Evolutionary conservation across 2,113 vertebrate genomes (phyloP), one percentile per base, ranked within the genome.

Genomic region (Seriola dumerili): DNA sequence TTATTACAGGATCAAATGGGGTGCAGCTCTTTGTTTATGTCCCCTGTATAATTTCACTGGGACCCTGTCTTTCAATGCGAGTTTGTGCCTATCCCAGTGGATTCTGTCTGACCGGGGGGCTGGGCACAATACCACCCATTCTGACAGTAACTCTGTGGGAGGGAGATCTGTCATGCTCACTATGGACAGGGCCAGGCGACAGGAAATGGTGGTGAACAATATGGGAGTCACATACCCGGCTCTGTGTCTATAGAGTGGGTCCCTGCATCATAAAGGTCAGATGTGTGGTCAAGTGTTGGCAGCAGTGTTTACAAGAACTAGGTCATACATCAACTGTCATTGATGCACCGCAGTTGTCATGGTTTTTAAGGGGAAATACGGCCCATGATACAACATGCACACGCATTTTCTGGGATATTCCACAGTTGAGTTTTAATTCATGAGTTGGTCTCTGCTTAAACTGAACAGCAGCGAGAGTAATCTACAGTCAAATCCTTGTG

Each of bases 141-240:
- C 70, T 71, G 62, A 80, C 61, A 72, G 66, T 61, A 76, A 69
- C 42, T 64, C 71, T 44, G 75, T 80, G 61, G 84, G 76, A 72
- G 76, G 63, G 38, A 61, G 70, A 72, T 65, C 69, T 72, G 83
- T 79, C 77, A 76, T 76, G 29, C 38, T 78, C 76, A 76, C n/a
- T 34, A n/a, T 23, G 36, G 34, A 58, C 40, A 19, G 19, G 59
- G 34, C 65, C 46, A 40, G 34, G 80, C 23, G 34, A 67, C 81
- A 81, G 87, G 82, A 91, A 91, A 71, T 68, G 62, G 54, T 63
- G 66, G 73, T 34, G 78, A 81, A 80, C 61, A 84, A 81, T 79
- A 76, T 38, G 34, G 16, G 23, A 77, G 66, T 83, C 85, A 64
- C 68, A 76, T 64, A 19, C 36, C 46, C 36, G 21, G 55, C 44